Percentiles rank a stretch among this genome's conserved stretches.
These are phyloP conservation scores for Chaetorhynchus papuensis DNA, from an alignment of 2,113 vertebrate genomes.

Conservation along the genomic window DNA sequence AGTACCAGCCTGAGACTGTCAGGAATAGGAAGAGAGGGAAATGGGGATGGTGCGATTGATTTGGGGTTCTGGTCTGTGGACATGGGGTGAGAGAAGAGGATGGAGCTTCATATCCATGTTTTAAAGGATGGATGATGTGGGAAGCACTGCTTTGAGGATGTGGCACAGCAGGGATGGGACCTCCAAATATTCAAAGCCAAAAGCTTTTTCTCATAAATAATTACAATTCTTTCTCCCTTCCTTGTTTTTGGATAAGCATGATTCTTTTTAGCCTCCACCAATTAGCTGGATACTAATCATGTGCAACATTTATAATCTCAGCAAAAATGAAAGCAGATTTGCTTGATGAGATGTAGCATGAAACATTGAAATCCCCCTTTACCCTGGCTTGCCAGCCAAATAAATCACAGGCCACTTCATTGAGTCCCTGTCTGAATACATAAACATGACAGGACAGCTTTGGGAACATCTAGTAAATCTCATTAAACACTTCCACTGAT, in stretches of 20 bases:
- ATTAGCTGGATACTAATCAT: neutral
- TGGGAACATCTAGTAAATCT: constrained; percentile 20
- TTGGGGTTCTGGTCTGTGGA: neutral
- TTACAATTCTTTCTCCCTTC: neutral
- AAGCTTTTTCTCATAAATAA: neutral
- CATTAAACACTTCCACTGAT: constrained; percentile 31
- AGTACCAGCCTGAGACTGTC: neutral
- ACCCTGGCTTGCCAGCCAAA: neutral
- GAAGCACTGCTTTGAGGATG: neutral
- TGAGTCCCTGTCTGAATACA: neutral
- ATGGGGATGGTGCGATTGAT: neutral
- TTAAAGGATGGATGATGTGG: neutral
- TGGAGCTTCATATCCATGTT: neutral
- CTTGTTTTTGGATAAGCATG: neutral
- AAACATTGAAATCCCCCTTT: neutral
- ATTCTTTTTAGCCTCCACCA: neutral
- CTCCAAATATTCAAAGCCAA: neutral
- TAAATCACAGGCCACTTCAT: constrained; percentile 12
- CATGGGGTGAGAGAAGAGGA: neutral
- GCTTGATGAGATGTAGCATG: neutral
- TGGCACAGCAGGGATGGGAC: neutral
- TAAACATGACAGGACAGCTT: constrained; percentile 17
- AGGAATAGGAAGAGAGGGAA: neutral
- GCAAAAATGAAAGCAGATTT: neutral
- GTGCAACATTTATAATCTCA: neutral